Evolutionary conservation across 2,797 vertebrate genomes (phyloP), one percentile per base, ranked within the genome.

Genomic region (Macroramphosus scolopax): DNA sequence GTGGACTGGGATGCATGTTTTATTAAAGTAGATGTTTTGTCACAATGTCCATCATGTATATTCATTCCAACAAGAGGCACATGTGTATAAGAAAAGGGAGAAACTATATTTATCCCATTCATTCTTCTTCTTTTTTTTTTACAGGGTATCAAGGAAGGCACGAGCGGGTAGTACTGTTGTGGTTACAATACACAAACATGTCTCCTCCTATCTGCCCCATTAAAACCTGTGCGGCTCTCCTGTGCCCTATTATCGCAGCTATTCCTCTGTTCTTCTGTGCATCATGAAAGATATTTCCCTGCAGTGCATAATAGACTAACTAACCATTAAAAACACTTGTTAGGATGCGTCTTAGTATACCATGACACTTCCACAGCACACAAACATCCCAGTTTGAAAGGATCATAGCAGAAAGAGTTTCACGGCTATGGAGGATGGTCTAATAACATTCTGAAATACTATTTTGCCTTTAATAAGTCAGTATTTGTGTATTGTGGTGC

Each of bases 281-380:
- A 54, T 59, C 47, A 73, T 80, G 74, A 74, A 66, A 80, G 56
- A 73, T 75, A 72, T 72, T 62, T 68, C 65, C 71, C 68, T 69
- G 68, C 71, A 68, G 66, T 72, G 70, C 37, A 5, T 72, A 75
- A 80, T 63, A 73, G 51, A 76, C 69, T 69, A 80, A 78, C 61
- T 61, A 80, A 70, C 62, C 48, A 76, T 57, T 55, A 57, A 57
- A 63, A 73, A 50, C 55, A 75, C 64, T 72, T 75, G 72, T 78
- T 80, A 74, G 53, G 42, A 55, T 61, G 52, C 38, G 66, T 64
- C 41, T 51, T 54, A 53, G 45, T 49, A 51, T 37, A 43, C 4
- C 43, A 40, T 65, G 60, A 62, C 47, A 62, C 25, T 38, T 51
- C 17, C 54, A 48, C 22, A 64, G 61, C 46, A 60, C 48, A 67